Evolutionary conservation across 2,888 invertebrate genomes (phyloP), one percentile per base, ranked within the genome.

Genomic region (Drosophila affinis): DNA sequence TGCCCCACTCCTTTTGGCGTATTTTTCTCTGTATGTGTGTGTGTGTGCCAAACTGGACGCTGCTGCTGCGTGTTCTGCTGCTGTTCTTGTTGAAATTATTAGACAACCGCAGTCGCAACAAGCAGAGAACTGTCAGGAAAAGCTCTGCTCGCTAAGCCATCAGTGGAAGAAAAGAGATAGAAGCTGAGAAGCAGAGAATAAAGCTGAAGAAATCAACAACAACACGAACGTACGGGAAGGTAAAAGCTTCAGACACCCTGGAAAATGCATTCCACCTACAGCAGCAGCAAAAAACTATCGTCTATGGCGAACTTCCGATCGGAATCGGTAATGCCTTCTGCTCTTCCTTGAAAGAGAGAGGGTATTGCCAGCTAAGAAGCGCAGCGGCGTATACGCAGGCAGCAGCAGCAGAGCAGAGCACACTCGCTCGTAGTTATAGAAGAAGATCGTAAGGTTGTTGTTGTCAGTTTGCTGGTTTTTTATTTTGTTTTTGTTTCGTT

Each of bases 401-500:
- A 71, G 39, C 63, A 75, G 47, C 68, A 59, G 1, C 24, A 24
- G 24, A 24, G 24, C 65, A 62, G 45, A 39, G 39, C 63, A 75
- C 2, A 9, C 29, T 29, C 29, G 29, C 9, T 9, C 29, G 9
- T 79, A 69, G 86, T 82, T 85, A 77, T 77, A 76, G 80, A 85
- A 76, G 80, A 82, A 77, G 82, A 82, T 82, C 82, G 80, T 77
- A 76, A 85, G 85, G 78, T 65, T 77, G 73, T 53, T 60, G 44
- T 55, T 53, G 52, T 61, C 63, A 62, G 62, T 54, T 53, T 72
- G 69, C 75, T 69, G 53, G 75, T 75, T 79, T 62, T 72, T 75
- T 34, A 39, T 39, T 39, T 39, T 39, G 14, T 12, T 39, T 39
- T 7, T n/a, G 14, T 14, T 39, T 39, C 14, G 39, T 39, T 39